A percentile compares a stretch with the other conserved stretches of the same genome.
These are phyloP conservation scores for Sesamia nonagrioides DNA, from an alignment of 1,140 invertebrate species.

Conservation along the genomic window DNA sequence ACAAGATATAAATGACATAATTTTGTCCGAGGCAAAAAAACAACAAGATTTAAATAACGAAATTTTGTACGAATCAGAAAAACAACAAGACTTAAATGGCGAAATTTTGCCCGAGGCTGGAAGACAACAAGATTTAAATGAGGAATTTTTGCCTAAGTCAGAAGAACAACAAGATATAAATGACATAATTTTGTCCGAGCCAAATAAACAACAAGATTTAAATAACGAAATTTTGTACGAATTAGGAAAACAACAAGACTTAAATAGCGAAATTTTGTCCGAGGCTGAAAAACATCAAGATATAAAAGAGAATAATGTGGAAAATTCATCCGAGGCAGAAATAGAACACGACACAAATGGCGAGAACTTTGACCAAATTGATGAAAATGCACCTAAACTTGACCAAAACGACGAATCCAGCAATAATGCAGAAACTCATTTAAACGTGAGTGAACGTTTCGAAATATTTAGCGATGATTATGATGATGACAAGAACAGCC, in stretches of 20 bases:
- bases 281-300: neutral
- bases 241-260: too few species aligned
- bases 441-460: conserved; percentile 51
- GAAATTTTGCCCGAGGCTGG: neutral
- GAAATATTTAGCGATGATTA: conserved; percentile 51
- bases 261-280: neutral
- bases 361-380: neutral
- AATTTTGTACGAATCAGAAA: too few species aligned
- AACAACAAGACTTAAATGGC: too few species aligned
- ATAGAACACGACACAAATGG: too few species aligned
- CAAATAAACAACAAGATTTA: neutral
- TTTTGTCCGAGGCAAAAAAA: neutral
- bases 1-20: neutral
- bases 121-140: neutral
- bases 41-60: neutral
- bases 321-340: too few species aligned
- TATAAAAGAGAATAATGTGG: neutral
- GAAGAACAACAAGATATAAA: too few species aligned
- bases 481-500: conserved; percentile 51
- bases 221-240: neutral
- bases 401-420: neutral
- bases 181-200: neutral
- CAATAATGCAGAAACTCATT: conserved; percentile 17
- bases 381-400: neutral
- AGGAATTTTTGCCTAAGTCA: neutral